Conservation (phyloP, 2,113 vertebrate species). For the Sapayoa aenigma region DNA sequence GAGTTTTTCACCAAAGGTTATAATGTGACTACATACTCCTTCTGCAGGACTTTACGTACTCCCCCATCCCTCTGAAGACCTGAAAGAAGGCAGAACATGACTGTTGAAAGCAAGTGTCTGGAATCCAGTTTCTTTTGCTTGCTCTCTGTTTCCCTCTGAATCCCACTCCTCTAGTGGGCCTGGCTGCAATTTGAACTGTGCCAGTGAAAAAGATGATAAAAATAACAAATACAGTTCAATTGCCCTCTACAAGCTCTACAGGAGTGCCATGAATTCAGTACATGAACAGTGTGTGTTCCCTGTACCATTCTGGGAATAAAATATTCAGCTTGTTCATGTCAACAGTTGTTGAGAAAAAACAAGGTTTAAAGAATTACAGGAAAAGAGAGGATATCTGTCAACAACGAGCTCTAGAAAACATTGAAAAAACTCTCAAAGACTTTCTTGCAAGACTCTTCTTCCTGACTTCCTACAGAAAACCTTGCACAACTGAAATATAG, state of each 20-base stretch:
- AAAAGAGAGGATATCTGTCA: background rate
- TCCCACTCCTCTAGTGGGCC: background rate
- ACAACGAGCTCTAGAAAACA: background rate
- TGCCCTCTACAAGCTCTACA: background rate
- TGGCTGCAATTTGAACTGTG: background rate
- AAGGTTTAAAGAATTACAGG: background rate
- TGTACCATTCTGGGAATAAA: background rate
- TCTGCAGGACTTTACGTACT: background rate
- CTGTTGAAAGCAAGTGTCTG: background rate
- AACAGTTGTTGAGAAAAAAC: background rate
- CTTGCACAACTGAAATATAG: background rate
- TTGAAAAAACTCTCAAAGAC: background rate
- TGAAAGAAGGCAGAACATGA: background rate
- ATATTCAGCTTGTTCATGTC: background rate
- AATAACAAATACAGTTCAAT: rapidly evolving
- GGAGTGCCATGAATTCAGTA: background rate
- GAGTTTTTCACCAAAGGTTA: background rate
- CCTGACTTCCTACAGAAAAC: background rate
- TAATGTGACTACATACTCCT: background rate
- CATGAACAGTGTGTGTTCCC: background rate
- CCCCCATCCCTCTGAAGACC: background rate
- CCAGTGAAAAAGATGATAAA: background rate
- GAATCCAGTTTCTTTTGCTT: background rate
- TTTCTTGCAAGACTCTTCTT: background rate
- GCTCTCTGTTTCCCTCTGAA: background rate